Conservation (phyloP, 2,888 invertebrate genomes). For the Mesoligia furuncula region DNA sequence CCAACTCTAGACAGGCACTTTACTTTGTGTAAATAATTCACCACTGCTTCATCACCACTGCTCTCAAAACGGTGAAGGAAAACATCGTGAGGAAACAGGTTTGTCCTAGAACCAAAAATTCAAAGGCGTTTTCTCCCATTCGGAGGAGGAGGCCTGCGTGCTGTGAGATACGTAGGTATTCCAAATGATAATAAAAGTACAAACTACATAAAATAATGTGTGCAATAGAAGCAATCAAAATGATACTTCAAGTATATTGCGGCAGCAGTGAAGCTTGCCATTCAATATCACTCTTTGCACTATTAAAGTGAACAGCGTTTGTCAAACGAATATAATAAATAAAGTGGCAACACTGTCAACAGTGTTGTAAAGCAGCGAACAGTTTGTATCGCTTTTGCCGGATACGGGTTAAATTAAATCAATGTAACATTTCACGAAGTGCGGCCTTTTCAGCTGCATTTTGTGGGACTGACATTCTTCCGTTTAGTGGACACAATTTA, state of each 20-base stretch:
- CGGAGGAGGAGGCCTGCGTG: too few relatives aligned
- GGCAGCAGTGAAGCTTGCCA: conserved; percentile 11
- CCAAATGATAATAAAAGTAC: neutral
- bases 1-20: neutral
- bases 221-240: conserved; percentile 1
- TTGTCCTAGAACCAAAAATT: neutral
- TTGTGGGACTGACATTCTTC: conserved; percentile 23
- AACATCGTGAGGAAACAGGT: neutral
- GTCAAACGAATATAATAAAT: conserved; percentile 48
- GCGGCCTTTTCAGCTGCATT: conserved; percentile 45
- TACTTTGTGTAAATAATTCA: neutral
- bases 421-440: conserved; percentile 47
- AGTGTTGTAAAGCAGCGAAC: conserved; percentile 24
- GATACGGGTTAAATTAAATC: conserved; percentile 56
- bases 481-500: conserved; percentile 46
- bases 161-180: neutral
- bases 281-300: conserved; percentile 18
- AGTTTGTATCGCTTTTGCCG: conserved; percentile 39
- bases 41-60: too few relatives aligned
- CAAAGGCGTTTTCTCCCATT: neutral
- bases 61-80: neutral
- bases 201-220: neutral
- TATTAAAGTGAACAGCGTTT: conserved; percentile 32
- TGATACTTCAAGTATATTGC: conserved; percentile 8
- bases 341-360: conserved; percentile 44